A percentile compares a stretch with the other conserved stretches of the same genome.
These are phyloP conservation scores for Diplodus sargus DNA, from an alignment of 2,797 vertebrate genomes.

Conservation along the genomic window DNA sequence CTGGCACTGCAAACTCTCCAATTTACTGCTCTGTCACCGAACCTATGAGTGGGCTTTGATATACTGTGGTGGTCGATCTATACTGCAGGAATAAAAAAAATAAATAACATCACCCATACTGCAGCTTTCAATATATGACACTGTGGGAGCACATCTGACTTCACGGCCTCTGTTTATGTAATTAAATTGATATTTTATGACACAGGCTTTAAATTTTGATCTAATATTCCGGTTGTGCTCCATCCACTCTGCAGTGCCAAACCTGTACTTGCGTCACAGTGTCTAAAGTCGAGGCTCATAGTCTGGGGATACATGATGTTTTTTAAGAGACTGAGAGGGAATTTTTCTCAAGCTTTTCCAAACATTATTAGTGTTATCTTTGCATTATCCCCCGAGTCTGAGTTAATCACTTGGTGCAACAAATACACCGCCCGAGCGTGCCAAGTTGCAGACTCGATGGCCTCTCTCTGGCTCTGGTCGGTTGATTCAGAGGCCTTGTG, in stretches of 20 bases:
- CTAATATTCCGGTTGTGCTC: neutral
- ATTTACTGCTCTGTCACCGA: conserved; percentile 44
- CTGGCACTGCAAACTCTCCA: conserved; percentile 43
- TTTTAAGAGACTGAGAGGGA: conserved; percentile 41
- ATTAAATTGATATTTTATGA: conserved; percentile 21
- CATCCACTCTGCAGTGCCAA: neutral
- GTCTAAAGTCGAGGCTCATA: neutral
- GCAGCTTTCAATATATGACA: neutral
- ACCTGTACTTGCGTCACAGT: neutral
- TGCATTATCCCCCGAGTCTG: conserved; percentile 23
- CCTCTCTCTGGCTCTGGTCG: conserved; percentile 35
- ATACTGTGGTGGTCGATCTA: conserved; percentile 24
- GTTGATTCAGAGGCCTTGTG: conserved; percentile 37
- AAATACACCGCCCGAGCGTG: conserved; percentile 19
- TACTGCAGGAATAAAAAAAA: conserved; percentile 28
- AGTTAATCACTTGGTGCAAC: conserved; percentile 44
- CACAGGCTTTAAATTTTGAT: neutral
- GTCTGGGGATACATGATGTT: conserved; percentile 20
- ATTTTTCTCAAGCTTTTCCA: conserved; percentile 42
- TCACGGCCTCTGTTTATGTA: neutral
- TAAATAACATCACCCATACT: conserved; percentile 16
- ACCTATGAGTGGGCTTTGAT: conserved; percentile 43
- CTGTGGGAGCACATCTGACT: neutral
- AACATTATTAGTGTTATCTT: conserved; percentile 46
- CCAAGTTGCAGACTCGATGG: conserved; percentile 23